Conservation (phyloP, 2,888 invertebrate genomes). For the Gisinianus flammeolus region DNA sequence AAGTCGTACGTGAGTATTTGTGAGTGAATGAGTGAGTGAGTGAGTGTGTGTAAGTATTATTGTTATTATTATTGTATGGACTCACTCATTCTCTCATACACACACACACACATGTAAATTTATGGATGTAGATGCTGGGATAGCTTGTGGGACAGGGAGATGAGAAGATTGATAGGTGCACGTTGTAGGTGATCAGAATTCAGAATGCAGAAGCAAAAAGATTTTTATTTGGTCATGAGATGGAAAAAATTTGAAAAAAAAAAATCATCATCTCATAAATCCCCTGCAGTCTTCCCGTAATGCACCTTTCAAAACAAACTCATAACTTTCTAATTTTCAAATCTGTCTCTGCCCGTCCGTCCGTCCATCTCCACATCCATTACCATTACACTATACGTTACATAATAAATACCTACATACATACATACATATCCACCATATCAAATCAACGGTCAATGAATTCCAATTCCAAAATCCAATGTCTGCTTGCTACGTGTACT, state of each 20-base stretch:
- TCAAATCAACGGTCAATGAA: slow-evolving; percentile 20
- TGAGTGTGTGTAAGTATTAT: no score
- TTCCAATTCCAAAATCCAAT: slow-evolving; percentile 13
- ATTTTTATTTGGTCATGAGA: slow-evolving; percentile 22
- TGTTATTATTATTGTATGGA: no score
- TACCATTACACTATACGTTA: no score
- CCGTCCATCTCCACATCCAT: background rate
- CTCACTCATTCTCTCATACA: background rate
- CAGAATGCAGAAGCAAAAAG: slow-evolving; percentile 25
- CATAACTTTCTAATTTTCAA: slow-evolving; percentile 44
- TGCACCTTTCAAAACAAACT: slow-evolving; percentile 43
- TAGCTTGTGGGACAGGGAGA: background rate
- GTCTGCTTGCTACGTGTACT: background rate
- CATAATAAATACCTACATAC: no score
- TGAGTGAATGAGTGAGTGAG: no score
- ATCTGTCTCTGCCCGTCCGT: slow-evolving; percentile 42
- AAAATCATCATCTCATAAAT: slow-evolving; percentile 41
- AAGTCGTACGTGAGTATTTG: no score
- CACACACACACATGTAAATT: background rate
- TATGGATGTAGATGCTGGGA: background rate
- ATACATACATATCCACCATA: slow-evolving; percentile 12
- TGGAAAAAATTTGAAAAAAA: no score
- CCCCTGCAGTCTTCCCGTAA: slow-evolving; percentile 45
- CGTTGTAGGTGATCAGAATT: slow-evolving; percentile 31
- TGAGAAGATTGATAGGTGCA: slow-evolving; percentile 29